Evolutionary conservation across 35 echinoderm and acorn worm genomes (phyloP), one percentile per base, ranked within the genome.

Genomic region (Patiria miniata): DNA sequence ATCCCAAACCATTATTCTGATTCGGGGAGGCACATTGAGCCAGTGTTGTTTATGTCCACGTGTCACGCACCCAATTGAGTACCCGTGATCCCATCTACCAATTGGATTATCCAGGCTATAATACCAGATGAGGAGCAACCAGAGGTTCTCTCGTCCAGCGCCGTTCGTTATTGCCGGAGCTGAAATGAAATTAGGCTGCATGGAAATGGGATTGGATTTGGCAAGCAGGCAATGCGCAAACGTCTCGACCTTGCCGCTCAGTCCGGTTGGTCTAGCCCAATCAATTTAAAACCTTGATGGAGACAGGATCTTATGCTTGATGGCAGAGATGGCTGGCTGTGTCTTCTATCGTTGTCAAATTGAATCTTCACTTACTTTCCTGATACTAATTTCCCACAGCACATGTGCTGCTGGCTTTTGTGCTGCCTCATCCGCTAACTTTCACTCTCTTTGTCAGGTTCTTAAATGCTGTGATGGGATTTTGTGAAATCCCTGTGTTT

Each of bases 21-120:
- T 73, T 73, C 34, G 65, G 42, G 42, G 65, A 73, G 65, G 65
- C 65, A 73, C 65, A 34, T 73, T 73, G 65, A 34, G 65, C 18
- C 65, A 73, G 65, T 73, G 65, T 73, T 73, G 65, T 73, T 73
- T 73, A 34, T 73, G 65, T 73, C 65, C 65, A 26, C 65, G 65
- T 73, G 65, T 73, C 65, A 73, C 26, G 19, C 42, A 47, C 26
- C 65, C 65, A 73, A 73, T 73, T 73, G 65, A 73, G 65, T 73
- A 73, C 65, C 65, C 26, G 65, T 73, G 65, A 73, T 73, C 65
- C 65, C 34, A 34, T 26, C 26, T 73, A 73, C 65, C 65, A 73
- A 73, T 73, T 73, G 65, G 65, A 73, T 73, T 73, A 73, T 4
- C 15, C 21, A 2, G 65, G 3, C 65, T 73, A 34, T 73, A 73